These are phyloP conservation scores for Bambusicola thoracicus DNA, from an alignment of 2,113 vertebrate species.

Conservation along the genomic window DNA sequence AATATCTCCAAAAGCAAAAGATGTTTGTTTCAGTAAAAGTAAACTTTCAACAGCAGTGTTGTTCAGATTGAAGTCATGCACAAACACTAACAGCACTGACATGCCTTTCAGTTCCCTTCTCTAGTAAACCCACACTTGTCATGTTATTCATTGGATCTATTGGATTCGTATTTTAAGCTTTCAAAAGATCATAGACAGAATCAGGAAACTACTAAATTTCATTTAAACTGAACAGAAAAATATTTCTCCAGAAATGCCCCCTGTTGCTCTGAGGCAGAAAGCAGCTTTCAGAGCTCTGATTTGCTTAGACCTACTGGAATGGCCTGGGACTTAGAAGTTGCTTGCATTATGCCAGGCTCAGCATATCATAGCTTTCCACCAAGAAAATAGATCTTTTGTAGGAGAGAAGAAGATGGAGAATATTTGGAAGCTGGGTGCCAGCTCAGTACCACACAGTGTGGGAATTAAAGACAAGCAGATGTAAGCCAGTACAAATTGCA, in stretches of 20 bases:
- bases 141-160: not conserved
- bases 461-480: not conserved
- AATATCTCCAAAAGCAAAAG: not conserved
- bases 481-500: not conserved
- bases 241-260: not conserved
- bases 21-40: not conserved
- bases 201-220: not conserved
- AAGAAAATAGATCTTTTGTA: not conserved
- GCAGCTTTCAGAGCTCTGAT: not conserved
- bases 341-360: not conserved
- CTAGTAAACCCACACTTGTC: conserved; percentile 10
- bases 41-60: not conserved
- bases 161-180: not conserved
- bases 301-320: not conserved
- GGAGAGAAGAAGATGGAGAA: not conserved
- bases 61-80: not conserved
- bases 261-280: not conserved
- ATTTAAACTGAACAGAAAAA: not conserved
- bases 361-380: not conserved
- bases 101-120: not conserved
- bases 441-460: not conserved
- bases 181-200: not conserved
- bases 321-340: not conserved
- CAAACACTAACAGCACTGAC: not conserved
- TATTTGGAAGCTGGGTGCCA: conserved; percentile 14